Evolutionary conservation across 2,888 invertebrate species (phyloP).

Genomic region (Pantelozetes paolii): DNA sequence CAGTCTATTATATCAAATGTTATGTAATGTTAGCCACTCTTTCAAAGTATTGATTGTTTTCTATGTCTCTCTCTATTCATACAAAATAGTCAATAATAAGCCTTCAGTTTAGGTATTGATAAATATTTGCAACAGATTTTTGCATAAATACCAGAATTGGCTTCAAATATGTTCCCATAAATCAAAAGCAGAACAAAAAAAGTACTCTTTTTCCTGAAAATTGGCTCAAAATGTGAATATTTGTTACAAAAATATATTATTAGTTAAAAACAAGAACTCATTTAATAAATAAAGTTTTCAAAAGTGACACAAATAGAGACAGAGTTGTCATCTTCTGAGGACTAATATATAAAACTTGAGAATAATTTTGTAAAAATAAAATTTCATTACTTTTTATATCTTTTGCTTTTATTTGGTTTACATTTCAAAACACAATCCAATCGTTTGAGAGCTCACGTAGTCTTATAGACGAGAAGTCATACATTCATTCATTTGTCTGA

Average conservation of each 20-base stretch:
- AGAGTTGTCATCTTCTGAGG: slow-evolving; percentile 14
- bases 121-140: not conserved
- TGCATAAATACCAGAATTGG: not conserved
- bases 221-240: not conserved
- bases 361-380: not conserved
- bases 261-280: not conserved
- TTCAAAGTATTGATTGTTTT: slow-evolving; percentile 14
- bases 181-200: not conserved
- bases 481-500: too few relatives aligned
- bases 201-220: too few relatives aligned
- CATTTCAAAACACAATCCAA: too few relatives aligned
- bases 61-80: not conserved
- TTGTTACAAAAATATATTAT: not conserved
- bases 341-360: not conserved
- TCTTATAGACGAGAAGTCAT: too few relatives aligned
- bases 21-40: slow-evolving; percentile 14
- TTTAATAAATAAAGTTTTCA: not conserved
- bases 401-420: too few relatives aligned
- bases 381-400: not conserved
- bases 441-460: too few relatives aligned
- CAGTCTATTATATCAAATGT: not conserved
- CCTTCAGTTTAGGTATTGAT: not conserved
- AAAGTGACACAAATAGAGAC: not conserved
- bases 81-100: too few relatives aligned
- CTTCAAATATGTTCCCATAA: not conserved